These are phyloP conservation scores for Cephalopterus ornatus DNA, from an alignment of 2,113 vertebrate species.

Conservation along the genomic window DNA sequence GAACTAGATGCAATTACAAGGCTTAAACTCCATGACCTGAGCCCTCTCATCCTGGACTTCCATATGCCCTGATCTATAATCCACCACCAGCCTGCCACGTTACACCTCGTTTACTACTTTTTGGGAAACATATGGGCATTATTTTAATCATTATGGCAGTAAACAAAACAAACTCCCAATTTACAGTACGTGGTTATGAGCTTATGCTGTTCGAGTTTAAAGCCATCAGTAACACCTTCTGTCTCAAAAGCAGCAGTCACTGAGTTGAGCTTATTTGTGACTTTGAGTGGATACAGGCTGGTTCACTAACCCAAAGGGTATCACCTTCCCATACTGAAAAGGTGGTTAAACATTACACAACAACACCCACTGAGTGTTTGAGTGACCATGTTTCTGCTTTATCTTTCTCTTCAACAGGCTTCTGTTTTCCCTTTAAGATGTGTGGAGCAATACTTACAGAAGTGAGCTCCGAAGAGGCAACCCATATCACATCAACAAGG, in stretches of 20 bases:
- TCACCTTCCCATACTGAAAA: accelerated
- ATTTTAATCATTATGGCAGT: background rate
- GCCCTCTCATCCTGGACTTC: background rate
- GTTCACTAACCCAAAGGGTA: background rate
- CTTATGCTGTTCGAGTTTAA: background rate
- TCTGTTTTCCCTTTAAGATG: background rate
- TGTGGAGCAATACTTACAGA: constrained; percentile 79
- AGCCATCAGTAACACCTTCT: background rate
- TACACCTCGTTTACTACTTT: background rate
- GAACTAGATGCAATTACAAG: background rate
- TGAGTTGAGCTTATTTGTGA: background rate
- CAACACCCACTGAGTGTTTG: background rate
- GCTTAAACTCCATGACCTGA: background rate
- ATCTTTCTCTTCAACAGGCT: background rate
- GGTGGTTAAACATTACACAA: background rate
- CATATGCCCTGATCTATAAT: background rate
- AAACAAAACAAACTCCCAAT: background rate
- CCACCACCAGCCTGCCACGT: background rate
- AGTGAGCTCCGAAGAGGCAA: constrained; percentile 94
- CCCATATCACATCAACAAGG: constrained; percentile 96
- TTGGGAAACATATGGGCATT: background rate
- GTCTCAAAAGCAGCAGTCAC: background rate
- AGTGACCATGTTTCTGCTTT: background rate
- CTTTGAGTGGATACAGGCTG: background rate
- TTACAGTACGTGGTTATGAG: background rate